Evolutionary conservation across 1,140 invertebrate genomes (phyloP), one percentile per base, ranked within the genome.

Genomic region (Medauroidea extradentata): DNA sequence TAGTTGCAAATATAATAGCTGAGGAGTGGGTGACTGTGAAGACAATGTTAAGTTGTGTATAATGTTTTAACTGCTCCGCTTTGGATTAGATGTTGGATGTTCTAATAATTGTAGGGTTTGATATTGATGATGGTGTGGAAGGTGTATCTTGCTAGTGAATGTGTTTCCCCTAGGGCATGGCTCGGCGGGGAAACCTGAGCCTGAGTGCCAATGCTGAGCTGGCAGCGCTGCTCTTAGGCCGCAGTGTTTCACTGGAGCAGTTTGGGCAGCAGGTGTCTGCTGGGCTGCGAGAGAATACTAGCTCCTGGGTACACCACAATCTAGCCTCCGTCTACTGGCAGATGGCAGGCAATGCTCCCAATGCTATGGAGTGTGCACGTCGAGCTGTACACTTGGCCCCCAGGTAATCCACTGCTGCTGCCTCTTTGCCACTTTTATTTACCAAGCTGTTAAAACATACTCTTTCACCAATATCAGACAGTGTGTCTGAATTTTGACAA

Each of bases 281-380:
- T 57, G 82, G 83, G 16, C 75, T 93, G 9, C 69, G 75, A 55
- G 79, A 81, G 69, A 92, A 94, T 72, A 82, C 78, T 43, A 84
- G 85, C 1, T 93, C 89, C 0, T 94, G 91, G 91, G 77, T 92
- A 18, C 83, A 92, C 68, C 87, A 92, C 67, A 91, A 92, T 70
- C 78, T 94, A 67, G 90, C 89, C 43, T 84, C 90, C 14, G 83
- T 93, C 56, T 94, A 90, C 77, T 94, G 91, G 91, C 79, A 91
- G 51, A 84, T 89, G 1, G 83, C 83, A 68, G 92, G 91, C 24
- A 81, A 91, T 70, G 83, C 89, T 8, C 79, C 82, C 25, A 84
- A 89, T 69, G 90, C 90, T 9, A 75, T 94, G 50, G 90, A 94
- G 69, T 94, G 92, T 76, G 82, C 86, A 18, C 78, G 90, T 16